A percentile compares a stretch with the other conserved stretches of the same genome.
Conservation (phyloP, 2,113 vertebrate genomes). For the Climacteris rufus region DNA sequence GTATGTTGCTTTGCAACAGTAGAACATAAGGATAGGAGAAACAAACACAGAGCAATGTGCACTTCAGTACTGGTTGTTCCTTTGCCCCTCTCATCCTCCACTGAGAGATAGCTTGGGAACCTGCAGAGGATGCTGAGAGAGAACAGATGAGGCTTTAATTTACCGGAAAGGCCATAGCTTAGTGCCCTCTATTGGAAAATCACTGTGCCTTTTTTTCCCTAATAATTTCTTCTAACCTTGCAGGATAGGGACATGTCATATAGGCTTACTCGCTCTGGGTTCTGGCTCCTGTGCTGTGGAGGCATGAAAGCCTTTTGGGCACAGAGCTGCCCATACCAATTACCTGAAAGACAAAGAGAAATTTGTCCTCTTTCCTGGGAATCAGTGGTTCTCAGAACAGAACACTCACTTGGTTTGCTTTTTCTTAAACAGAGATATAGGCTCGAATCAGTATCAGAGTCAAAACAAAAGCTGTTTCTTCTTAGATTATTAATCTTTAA, state of each 20-base stretch:
- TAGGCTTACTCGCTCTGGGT: accelerated
- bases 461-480: slow-evolving; percentile 41
- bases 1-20: background rate
- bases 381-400: background rate
- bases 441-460: background rate
- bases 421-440: background rate
- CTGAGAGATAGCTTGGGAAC: background rate
- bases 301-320: background rate
- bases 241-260: background rate
- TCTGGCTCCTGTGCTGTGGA: background rate
- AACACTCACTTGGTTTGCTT: background rate
- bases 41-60: background rate
- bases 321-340: background rate
- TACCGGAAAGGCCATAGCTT: background rate
- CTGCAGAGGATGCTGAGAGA: background rate
- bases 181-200: background rate
- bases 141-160: background rate
- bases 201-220: background rate
- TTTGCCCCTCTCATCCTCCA: background rate
- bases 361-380: background rate
- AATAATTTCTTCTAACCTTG: background rate
- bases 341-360: background rate
- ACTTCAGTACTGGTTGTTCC: background rate
- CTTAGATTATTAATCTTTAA: slow-evolving; percentile 37
- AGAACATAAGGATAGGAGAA: background rate